A percentile compares a stretch with the other conserved stretches of the same genome.
phyloP scores from a whole-genome alignment of 2,113 vertebrate species.

The Pseudopodoces humilis region DNA sequence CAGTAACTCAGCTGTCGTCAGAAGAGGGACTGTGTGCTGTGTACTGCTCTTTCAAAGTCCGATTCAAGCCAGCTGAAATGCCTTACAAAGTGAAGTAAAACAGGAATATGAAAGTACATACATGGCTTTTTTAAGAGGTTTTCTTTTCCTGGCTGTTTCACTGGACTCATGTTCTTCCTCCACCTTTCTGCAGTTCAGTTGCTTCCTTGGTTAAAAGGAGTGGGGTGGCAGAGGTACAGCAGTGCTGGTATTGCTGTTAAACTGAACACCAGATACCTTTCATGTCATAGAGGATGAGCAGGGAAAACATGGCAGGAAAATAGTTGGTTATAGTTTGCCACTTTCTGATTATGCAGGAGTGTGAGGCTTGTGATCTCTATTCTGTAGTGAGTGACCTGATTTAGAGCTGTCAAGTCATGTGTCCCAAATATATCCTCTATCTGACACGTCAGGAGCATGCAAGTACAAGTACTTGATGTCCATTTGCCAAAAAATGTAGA shows the following conservation, averaged over 20 bases:
- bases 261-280: background rate
- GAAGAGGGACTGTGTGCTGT: background rate
- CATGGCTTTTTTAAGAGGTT: background rate
- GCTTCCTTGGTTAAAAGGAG: background rate
- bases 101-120: background rate
- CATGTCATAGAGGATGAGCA: background rate
- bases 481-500: constrained; percentile 56
- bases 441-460: constrained; percentile 4
- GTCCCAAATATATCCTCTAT: constrained; percentile 35
- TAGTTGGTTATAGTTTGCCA: background rate
- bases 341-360: background rate
- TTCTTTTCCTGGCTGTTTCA: background rate
- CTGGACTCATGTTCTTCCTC: background rate
- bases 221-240: background rate
- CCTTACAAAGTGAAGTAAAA: background rate
- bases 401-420: constrained; percentile 56
- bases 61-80: background rate
- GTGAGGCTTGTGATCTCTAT: background rate
- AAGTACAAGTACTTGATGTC: constrained; percentile 34
- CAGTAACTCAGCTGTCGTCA: background rate
- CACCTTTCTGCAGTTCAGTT: background rate
- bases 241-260: background rate
- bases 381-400: constrained; percentile 27
- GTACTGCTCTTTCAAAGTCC: background rate
- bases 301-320: background rate